Conservation (phyloP, 2,113 vertebrate species). For the Lycaon pictus region DNA sequence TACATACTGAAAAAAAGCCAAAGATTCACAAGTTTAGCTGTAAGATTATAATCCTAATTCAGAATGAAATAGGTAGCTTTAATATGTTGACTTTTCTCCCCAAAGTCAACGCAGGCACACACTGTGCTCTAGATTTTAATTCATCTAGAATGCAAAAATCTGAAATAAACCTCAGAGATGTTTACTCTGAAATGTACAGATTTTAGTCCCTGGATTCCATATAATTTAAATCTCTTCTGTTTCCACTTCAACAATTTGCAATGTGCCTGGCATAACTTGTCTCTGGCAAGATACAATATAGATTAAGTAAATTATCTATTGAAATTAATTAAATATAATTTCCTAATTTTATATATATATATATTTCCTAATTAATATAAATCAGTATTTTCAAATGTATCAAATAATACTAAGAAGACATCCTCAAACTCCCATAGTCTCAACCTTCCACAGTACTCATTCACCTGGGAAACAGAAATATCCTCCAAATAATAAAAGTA, state of each 20-base stretch:
- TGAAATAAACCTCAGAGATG: not conserved
- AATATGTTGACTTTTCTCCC: not conserved
- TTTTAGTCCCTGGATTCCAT: not conserved
- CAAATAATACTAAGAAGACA: not conserved
- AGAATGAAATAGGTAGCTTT: not conserved
- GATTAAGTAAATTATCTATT: not conserved
- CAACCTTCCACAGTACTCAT: not conserved
- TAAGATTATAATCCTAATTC: not conserved
- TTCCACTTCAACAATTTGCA: not conserved
- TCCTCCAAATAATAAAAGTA: not conserved
- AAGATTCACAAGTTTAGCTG: not conserved
- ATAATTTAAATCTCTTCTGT: not conserved
- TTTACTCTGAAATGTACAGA: not conserved
- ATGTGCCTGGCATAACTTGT: not conserved
- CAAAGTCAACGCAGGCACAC: not conserved
- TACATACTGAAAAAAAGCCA: not conserved
- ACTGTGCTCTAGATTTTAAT: not conserved
- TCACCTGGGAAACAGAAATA: not conserved
- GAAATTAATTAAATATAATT: conserved; percentile 18
- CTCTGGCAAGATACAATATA: not conserved
- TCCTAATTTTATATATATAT: not conserved
- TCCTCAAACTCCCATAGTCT: not conserved
- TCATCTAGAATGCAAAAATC: not conserved
- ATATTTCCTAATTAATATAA: not conserved
- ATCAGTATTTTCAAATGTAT: not conserved